Conservation (phyloP, 2,113 vertebrate species). For the Ahaetulla prasina region DNA sequence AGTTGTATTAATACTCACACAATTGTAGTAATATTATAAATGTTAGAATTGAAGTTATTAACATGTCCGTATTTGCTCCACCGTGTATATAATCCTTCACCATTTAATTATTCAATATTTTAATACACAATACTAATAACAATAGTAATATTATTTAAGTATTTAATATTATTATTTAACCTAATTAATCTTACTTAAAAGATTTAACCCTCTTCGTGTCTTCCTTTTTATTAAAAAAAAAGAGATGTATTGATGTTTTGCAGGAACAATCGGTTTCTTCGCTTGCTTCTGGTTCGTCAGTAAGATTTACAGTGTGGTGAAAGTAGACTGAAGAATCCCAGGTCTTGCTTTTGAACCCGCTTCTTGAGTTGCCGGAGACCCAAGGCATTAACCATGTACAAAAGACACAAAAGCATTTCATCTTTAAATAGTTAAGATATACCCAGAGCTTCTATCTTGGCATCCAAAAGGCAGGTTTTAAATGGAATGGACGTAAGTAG, state of each 20-base stretch:
- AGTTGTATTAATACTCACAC: no score
- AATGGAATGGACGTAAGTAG: slow-evolving; percentile 24
- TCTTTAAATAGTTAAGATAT: slow-evolving; percentile 34
- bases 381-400: slow-evolving; percentile 38
- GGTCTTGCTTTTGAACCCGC: slow-evolving; percentile 41
- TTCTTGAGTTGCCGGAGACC: slow-evolving; percentile 39
- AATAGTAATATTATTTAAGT: no score
- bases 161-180: no score
- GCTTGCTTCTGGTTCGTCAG: slow-evolving; percentile 92
- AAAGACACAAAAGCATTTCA: slow-evolving; percentile 40
- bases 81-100: no score
- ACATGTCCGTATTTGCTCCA: no score
- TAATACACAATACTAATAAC: no score
- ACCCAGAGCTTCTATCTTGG: slow-evolving; percentile 24
- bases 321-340: slow-evolving; percentile 80
- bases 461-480: slow-evolving; percentile 35
- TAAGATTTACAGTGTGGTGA: slow-evolving; percentile 91
- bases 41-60: no score
- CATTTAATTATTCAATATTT: no score
- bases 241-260: slow-evolving; percentile 34
- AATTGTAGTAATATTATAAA: no score
- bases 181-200: no score
- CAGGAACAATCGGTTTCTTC: slow-evolving; percentile 89
- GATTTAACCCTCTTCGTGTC: not conserved
- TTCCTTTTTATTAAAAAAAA: not conserved